Evolutionary conservation across 2,113 vertebrate species (phyloP), one percentile per base, ranked within the genome.

Genomic region (Centropus bengalensis): DNA sequence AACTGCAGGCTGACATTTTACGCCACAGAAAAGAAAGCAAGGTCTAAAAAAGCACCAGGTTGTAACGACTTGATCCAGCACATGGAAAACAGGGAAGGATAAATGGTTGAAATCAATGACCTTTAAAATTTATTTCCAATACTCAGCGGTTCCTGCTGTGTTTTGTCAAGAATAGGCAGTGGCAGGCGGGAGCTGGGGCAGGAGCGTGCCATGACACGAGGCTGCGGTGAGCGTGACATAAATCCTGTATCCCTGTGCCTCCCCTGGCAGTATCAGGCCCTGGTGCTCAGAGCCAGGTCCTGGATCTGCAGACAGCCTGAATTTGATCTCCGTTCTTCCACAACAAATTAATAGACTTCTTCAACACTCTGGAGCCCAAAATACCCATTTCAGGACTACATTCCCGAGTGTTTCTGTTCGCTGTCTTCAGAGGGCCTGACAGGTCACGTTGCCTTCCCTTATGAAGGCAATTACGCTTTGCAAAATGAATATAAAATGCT

Each of bases 101-200:
- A 77, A 81, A 78, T 21, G 40, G 49, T 44, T 86, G 62, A 58
- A 87, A 89, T 66, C 74, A 71, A 28, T 58, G 84, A 94, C 58
- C 77, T 96, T 85, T 95, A 47, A 60, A 95, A 73, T 22, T 54
- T 66, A 81, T 82, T 93, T 76, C 51, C 36, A 89, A 23, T 36
- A 51, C n/a, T 67, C 45, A 69, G 40, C 69, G 63, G 40, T 71
- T 90, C 36, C 45, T 68, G 42, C 52, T 81, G 45, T 54, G 68
- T 60, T 85, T 75, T 70, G 70, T 79, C 84, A 52, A 92, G 60
- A 54, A 63, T 1, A 74, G 56, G 51, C 2, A 9, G 44, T 0
- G 7, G 32, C 40, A 84, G 36, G 64, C 42, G 52, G 54, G 42
- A 70, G 16, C 60, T 32, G 45, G 56, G 76, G 59, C 33, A 62